A percentile compares a stretch with the other conserved stretches of the same genome.
phyloP scores from a whole-genome alignment of 2,888 invertebrate species.

The Oligia latruncula region DNA sequence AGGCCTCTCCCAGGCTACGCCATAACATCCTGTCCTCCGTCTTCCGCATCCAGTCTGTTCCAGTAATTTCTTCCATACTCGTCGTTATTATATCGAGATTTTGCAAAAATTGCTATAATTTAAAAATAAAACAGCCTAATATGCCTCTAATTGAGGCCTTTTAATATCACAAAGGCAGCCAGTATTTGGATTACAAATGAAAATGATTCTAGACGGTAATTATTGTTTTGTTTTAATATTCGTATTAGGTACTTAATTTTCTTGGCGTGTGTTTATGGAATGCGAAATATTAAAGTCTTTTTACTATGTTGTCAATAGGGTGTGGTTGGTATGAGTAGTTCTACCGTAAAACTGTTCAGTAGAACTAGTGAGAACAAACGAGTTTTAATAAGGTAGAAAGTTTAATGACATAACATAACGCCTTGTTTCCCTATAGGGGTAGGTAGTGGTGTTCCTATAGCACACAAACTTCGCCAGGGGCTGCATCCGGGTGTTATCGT shows the following conservation, averaged over 20 bases:
- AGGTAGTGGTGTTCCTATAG: too few relatives aligned
- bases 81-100: background rate
- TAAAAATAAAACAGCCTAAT: background rate
- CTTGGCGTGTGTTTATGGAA: background rate
- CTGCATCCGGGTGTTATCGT: too few relatives aligned
- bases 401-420: background rate
- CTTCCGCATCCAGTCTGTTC: background rate
- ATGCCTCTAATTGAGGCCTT: background rate
- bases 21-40: background rate
- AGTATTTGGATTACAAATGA: conserved; percentile 6
- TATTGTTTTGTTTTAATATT: conserved; percentile 12
- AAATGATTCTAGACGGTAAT: background rate
- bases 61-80: background rate
- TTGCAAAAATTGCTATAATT: background rate
- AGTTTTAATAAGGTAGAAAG: background rate
- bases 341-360: too few relatives aligned
- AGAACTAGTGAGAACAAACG: too few relatives aligned
- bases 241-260: background rate
- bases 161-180: background rate
- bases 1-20: background rate
- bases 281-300: background rate
- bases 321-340: background rate
- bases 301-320: background rate
- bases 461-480: too few relatives aligned
- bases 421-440: background rate